Base-by-base conservation (phyloP, 1,140 invertebrate species). In the Vollenhovia emeryi region DNA sequence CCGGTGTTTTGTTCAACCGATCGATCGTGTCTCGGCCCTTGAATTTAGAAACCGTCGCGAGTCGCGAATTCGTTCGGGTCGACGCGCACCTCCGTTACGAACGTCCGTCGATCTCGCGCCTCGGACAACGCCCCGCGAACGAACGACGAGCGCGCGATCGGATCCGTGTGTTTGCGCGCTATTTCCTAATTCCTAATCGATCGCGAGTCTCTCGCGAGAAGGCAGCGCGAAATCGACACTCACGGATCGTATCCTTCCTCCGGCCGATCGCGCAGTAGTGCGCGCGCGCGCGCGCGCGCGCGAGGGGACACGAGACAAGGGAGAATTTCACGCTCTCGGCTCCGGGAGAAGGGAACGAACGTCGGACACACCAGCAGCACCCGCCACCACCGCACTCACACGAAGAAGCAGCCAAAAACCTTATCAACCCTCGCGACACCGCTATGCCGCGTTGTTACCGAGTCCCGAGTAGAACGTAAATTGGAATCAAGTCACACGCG, bases 401-500 rank as follows among this genome's bases (percentile, higher is more conserved):
- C 82, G 87, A 60, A 68, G 68, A 62, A 87, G 85, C 76, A 88
- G 76, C 71, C 62, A 82, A 75, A 87, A 85, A 86, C 84, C 86
- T 66, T 87, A 90, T 90, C 91, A 86, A 87, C 84, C 66, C 82
- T 84, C 86, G 86, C 86, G 83, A 88, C 88, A 88, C 88, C 62
- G 84, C 90, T 91, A 80, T 86, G 90, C 84, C 89, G 88, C 85
- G 86, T 71, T 80, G 78, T 89, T 89, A 89, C 85, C 82, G 82
- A 90, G 78, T 86, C 85, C 74, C 84, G 89, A 89, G 60, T 91
- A 86, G 75, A 87, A 89, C 90, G 43, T 90, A 84, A 85, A 92
- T 90, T 90, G 90, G 91, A 92, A 90, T 92, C 89, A 88, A 92
- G 90, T 92, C 90, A 88, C 91, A 86, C 89, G 85, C 84, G 82